Evolutionary conservation across 2,797 vertebrate genomes (phyloP).

Genomic region (Gymnothorax javanicus): DNA sequence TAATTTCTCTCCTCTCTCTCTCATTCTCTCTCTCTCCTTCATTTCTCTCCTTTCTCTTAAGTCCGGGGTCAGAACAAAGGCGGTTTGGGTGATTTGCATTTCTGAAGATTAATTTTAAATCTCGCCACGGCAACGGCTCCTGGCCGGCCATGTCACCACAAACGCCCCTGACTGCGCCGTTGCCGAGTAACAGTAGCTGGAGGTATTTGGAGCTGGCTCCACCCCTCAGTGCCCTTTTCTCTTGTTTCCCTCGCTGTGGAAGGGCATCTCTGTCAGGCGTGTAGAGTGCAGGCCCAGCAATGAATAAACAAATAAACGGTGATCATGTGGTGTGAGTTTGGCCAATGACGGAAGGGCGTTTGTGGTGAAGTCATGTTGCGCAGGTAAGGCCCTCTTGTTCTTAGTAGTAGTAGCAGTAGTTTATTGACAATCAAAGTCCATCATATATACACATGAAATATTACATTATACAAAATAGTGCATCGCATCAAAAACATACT

Average conservation of each 20-base stretch:
- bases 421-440: too few relatives aligned
- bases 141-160: neutral
- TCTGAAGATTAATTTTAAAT: constrained; percentile 15
- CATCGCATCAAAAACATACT: too few relatives aligned
- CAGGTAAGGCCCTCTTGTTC: too few relatives aligned
- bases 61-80: neutral
- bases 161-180: neutral
- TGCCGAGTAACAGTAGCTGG: neutral
- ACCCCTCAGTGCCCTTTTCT: neutral
- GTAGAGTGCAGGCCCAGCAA: too few relatives aligned
- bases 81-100: neutral
- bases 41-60: neutral
- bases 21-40: neutral
- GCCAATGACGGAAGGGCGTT: too few relatives aligned
- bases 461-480: too few relatives aligned
- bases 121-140: neutral
- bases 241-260: neutral
- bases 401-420: too few relatives aligned
- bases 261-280: neutral
- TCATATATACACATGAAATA: too few relatives aligned
- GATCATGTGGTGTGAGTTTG: too few relatives aligned
- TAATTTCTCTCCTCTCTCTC: neutral
- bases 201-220: neutral
- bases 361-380: too few relatives aligned
- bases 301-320: too few relatives aligned